These are phyloP conservation scores for Erythrocercus mccallii DNA, from an alignment of 2,113 vertebrate genomes.

Conservation along the genomic window DNA sequence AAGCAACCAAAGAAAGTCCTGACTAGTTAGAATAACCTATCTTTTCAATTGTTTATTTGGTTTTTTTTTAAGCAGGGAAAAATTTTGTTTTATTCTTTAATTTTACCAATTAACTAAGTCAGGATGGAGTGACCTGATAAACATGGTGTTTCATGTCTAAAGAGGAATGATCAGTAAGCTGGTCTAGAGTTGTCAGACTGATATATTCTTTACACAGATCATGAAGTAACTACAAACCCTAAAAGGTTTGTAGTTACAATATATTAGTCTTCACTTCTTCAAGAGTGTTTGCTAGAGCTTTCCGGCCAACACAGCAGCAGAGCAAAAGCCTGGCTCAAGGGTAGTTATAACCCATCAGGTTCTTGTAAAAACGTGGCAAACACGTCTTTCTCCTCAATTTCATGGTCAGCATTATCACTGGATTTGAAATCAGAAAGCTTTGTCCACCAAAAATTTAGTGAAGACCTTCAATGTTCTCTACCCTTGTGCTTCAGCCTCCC, in stretches of 20 bases:
- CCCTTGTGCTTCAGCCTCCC: neutral
- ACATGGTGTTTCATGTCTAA: neutral
- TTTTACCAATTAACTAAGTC: neutral
- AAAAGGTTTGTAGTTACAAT: no score
- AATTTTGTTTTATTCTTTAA: neutral
- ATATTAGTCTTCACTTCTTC: no score
- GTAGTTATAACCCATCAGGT: neutral
- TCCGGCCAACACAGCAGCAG: neutral
- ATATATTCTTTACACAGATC: neutral
- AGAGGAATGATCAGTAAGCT: neutral
- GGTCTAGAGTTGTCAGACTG: neutral
- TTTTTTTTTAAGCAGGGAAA: neutral
- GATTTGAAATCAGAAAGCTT: neutral
- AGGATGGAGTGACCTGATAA: neutral
- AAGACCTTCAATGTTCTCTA: neutral
- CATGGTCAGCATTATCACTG: neutral
- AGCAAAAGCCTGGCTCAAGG: neutral
- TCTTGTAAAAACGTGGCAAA: neutral
- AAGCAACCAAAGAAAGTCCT: neutral
- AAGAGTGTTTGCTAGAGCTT: neutral
- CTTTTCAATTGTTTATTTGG: neutral
- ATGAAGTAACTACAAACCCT: neutral
- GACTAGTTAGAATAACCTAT: neutral
- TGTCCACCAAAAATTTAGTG: neutral
- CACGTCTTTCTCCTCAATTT: neutral